Conservation (phyloP, 2,113 vertebrate species). For the Megaptera novaeangliae region DNA sequence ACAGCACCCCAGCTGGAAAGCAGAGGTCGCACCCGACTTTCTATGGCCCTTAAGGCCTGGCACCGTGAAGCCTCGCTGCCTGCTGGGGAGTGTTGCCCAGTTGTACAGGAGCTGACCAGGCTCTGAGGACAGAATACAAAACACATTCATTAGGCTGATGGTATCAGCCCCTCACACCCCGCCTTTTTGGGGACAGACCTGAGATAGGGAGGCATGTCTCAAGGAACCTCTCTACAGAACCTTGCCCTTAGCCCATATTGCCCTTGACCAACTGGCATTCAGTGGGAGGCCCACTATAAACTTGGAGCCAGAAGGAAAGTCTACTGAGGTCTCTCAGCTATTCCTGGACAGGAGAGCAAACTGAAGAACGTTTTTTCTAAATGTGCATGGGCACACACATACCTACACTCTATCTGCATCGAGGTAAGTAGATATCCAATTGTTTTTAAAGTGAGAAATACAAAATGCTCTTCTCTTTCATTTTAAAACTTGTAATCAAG, state of each 20-base stretch:
- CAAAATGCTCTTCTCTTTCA: background rate
- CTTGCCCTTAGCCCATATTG: background rate
- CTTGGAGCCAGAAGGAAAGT: background rate
- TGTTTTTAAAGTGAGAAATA: background rate
- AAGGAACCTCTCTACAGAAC: background rate
- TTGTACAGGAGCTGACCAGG: slow-evolving; percentile 63
- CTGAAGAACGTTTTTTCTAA: background rate
- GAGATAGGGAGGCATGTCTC: background rate
- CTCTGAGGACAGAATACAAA: slow-evolving; percentile 72
- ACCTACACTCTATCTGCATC: background rate
- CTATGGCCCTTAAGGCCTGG: slow-evolving; percentile 60
- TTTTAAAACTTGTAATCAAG: background rate
- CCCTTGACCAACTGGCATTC: background rate
- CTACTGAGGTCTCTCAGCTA: background rate
- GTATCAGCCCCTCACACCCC: background rate
- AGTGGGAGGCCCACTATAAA: background rate
- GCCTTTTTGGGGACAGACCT: background rate
- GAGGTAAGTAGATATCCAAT: background rate
- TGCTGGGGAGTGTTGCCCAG: slow-evolving; percentile 51
- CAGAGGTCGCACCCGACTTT: slow-evolving; percentile 69
- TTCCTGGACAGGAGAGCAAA: background rate
- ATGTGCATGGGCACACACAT: accelerated
- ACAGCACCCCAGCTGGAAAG: background rate
- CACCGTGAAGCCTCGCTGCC: slow-evolving; percentile 25
- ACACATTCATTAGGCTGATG: slow-evolving; percentile 36